Evolutionary conservation across 1,140 invertebrate species (phyloP), one percentile per base, ranked within the genome.

Genomic region (Heliconius nattereri): DNA sequence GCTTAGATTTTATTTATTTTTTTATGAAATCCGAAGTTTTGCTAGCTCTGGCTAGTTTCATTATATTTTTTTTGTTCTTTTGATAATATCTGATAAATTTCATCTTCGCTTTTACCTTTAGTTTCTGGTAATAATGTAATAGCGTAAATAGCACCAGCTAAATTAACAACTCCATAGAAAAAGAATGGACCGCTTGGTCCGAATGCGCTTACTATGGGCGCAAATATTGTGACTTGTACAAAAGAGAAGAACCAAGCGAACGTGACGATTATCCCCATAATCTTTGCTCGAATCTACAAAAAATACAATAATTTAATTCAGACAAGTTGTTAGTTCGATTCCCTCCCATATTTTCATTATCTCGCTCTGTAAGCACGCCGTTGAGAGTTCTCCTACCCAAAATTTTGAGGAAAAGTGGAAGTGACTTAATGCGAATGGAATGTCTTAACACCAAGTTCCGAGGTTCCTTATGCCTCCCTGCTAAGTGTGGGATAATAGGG

Each of bases 221-320:
- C 71, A 76, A 86, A 90, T 1, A 83, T 54, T 6, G 82, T 71
- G 0, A 91, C 71, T 71, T 87, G 82, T 0, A 89, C 11, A 73
- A 87, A 91, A 1, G 81, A 73, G 35, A 84, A 71, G 66, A 87
- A 85, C 90, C 90, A 92, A 0, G 85, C 86, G 13, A 85, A 80
- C 3, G 84, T 85, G 1, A 88, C 83, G 6, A 88, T 52, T 3
- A 82, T 49, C 13, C 87, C 89, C 70, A 89, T 81, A 0, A 90
- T 49, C 80, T 90, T 91, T 11, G 85, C 85, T 49, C 89, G 85
- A 37, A 92, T 86, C 90, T 92, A 40, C 84, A 49, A 70, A 57
- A 57, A 49, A 49, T 19, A 57, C 19, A 57, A 1, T 40, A 40
- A 40, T 13, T 2, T 40, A 40, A 40, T 40, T 0, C 40, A 2